These are phyloP conservation scores for Nasonovia ribisnigri DNA, from an alignment of 2,888 invertebrate genomes.

Conservation along the genomic window DNA sequence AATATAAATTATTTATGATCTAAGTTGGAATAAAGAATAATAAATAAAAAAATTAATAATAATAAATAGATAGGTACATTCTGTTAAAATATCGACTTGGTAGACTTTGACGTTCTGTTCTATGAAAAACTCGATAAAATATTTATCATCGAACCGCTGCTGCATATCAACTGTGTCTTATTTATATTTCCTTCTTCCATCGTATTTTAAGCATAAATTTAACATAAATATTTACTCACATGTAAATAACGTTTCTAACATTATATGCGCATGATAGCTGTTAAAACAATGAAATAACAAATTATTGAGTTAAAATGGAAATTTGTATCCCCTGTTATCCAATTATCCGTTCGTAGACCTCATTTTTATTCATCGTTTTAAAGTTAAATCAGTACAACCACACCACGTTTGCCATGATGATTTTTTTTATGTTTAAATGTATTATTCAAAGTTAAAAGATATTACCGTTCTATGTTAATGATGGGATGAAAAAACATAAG, in stretches of 20 bases:
- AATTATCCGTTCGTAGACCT: conserved; percentile 3
- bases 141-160: background rate
- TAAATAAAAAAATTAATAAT: background rate
- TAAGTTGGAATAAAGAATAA: too few species aligned
- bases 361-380: background rate
- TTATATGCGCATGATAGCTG: background rate
- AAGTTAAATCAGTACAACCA: background rate
- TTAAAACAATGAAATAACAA: background rate
- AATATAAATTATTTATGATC: too few species aligned
- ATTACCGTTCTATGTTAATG: background rate
- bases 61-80: background rate
- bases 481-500: background rate
- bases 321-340: background rate
- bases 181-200: background rate
- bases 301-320: conserved; percentile 3
- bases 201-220: background rate
- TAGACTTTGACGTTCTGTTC: background rate
- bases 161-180: background rate
- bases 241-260: background rate
- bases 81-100: background rate
- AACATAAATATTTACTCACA: background rate
- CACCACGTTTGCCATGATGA: background rate
- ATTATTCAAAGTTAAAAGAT: background rate
- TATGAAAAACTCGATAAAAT: background rate
- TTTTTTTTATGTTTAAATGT: background rate